These are phyloP conservation scores for Silurus aristotelis DNA, from an alignment of 2,797 vertebrate species.

Conservation along the genomic window DNA sequence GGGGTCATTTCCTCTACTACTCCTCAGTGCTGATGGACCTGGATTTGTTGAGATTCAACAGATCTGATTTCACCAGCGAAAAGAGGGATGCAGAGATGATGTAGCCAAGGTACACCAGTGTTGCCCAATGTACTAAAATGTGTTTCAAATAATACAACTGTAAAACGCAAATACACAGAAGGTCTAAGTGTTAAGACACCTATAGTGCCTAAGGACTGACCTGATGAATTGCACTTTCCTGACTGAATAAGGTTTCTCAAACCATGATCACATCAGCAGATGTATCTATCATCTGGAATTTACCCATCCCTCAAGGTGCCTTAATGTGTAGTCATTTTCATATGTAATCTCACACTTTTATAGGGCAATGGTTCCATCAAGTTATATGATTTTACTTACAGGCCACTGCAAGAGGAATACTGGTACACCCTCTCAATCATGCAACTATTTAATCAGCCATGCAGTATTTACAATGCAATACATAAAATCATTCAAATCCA, in stretches of 20 bases:
- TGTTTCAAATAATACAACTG: slow-evolving; percentile 11
- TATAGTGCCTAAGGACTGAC: slow-evolving; percentile 29
- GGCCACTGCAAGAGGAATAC: not conserved
- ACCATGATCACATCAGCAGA: slow-evolving; percentile 27
- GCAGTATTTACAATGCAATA: not conserved
- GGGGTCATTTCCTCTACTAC: slow-evolving; percentile 46
- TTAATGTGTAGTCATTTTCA: slow-evolving; percentile 3
- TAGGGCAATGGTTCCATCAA: not conserved
- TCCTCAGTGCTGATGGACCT: slow-evolving; percentile 40
- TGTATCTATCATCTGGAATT: slow-evolving; percentile 22
- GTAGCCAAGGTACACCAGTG: slow-evolving; percentile 10
- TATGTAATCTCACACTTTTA: not conserved
- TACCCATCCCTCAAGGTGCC: not conserved
- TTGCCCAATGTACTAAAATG: slow-evolving; percentile 3
- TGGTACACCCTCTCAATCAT: not conserved
- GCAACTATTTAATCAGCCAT: not conserved
- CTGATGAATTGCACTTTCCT: slow-evolving; percentile 35
- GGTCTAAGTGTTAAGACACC: slow-evolving; percentile 20
- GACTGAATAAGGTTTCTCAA: slow-evolving; percentile 28
- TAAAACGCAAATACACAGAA: slow-evolving; percentile 16
- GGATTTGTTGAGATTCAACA: slow-evolving; percentile 41
- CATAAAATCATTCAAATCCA: not conserved
- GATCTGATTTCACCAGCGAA: slow-evolving; percentile 38
- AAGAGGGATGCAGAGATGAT: slow-evolving; percentile 7
- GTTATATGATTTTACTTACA: not conserved